A percentile compares a stretch with the other conserved stretches of the same genome.
phyloP scores from a whole-genome alignment of 2,113 vertebrate genomes.

The Anser brachyrhynchus region DNA sequence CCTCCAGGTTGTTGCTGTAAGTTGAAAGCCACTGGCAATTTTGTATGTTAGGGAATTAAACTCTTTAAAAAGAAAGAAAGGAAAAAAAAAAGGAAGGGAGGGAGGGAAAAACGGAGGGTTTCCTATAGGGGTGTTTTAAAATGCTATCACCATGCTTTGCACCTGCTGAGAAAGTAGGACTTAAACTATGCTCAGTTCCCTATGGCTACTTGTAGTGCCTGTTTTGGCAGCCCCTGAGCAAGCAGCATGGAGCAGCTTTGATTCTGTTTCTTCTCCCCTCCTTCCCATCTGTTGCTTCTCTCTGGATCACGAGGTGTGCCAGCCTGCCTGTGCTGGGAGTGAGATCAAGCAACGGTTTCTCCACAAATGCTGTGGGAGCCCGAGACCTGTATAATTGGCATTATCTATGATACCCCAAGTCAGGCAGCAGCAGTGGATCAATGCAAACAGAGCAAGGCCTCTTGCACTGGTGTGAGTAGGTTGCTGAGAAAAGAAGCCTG shows the following conservation, averaged over 20 bases:
- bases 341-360: background rate
- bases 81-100: background rate
- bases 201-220: background rate
- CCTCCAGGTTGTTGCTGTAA: conserved; percentile 6
- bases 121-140: conserved; percentile 28
- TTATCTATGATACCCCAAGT: background rate
- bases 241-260: conserved; percentile 15
- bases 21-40: conserved; percentile 54
- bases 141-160: background rate
- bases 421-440: background rate
- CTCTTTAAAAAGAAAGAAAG: background rate
- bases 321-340: background rate
- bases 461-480: background rate
- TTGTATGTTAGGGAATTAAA: conserved; percentile 28
- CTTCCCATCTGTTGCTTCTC: conserved; percentile 46
- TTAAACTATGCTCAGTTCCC: background rate
- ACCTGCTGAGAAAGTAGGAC: conserved; percentile 19
- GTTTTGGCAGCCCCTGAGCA: conserved; percentile 17
- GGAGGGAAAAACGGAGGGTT: background rate
- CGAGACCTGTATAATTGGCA: background rate
- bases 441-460: background rate
- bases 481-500: background rate
- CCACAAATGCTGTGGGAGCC: background rate
- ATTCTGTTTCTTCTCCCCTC: conserved; percentile 24
- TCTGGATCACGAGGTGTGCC: background rate